Percentiles rank a stretch among this genome's conserved stretches.
Evolutionary conservation across 2,797 vertebrate species (phyloP).

Genomic region (Poliocrania exsul): DNA sequence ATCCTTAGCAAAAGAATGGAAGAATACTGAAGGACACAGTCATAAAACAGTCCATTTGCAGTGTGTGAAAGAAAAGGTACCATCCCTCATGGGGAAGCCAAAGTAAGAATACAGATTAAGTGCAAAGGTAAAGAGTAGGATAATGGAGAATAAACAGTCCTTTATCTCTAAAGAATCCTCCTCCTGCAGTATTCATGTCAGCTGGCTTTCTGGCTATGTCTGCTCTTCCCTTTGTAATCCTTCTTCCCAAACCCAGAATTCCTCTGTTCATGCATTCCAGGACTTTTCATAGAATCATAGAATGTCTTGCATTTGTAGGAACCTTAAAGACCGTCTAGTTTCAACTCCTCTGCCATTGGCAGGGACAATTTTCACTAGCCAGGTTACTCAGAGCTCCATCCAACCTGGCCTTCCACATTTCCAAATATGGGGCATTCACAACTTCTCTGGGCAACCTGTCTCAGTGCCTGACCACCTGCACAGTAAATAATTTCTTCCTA

Average conservation of each 20-base stretch:
- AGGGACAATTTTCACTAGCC: not conserved
- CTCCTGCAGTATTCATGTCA: not conserved
- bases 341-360: not conserved
- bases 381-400: not conserved
- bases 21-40: not conserved
- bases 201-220: not conserved
- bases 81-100: not conserved
- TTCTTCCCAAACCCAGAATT: not conserved
- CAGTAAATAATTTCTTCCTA: not conserved
- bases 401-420: not conserved
- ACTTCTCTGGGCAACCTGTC: not conserved
- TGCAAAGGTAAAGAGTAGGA: not conserved
- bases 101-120: not conserved
- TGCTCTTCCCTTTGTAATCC: not conserved
- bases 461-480: too few species aligned
- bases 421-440: not conserved
- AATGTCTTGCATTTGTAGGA: not conserved
- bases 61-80: not conserved
- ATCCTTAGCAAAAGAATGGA: not conserved
- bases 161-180: not conserved
- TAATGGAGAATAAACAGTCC: not conserved
- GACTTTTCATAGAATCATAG: not conserved
- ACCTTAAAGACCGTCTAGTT: not conserved
- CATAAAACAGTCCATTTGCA: not conserved
- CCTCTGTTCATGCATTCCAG: not conserved